Conservation (phyloP, 2,113 vertebrate species). For the Pseudorhombus dupliciocellatus region DNA sequence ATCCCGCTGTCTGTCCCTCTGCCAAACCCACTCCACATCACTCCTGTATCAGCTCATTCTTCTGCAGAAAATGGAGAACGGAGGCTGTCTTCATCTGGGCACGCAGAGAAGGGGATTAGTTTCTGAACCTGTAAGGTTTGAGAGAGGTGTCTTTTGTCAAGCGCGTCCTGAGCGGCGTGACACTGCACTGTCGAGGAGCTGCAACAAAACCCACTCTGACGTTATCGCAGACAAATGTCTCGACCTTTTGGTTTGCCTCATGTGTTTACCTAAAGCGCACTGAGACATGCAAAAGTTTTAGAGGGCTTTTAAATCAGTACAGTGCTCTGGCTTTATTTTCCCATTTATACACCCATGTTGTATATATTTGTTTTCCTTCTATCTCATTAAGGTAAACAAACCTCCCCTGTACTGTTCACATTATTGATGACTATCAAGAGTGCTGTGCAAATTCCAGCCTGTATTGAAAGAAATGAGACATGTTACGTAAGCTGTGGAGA, state of each 20-base stretch:
- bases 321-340: not conserved
- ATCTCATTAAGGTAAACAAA: not conserved
- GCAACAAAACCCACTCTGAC: not conserved
- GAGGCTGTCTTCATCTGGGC: conserved; percentile 16
- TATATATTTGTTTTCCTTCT: not conserved
- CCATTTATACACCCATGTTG: not conserved
- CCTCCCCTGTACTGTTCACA: not conserved
- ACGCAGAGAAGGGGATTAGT: conserved; percentile 28
- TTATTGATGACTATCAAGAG: conserved; percentile 15
- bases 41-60: conserved; percentile 10
- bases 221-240: conserved; percentile 10
- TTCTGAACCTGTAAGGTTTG: conserved; percentile 22
- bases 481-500: conserved; percentile 45
- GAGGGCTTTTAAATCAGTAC: not conserved
- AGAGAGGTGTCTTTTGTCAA: conserved; percentile 34
- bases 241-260: conserved; percentile 1
- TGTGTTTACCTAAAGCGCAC: conserved; percentile 11
- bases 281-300: too few relatives aligned
- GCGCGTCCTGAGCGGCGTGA: conserved; percentile 29
- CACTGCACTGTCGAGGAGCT: not conserved
- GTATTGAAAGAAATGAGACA: conserved; percentile 31
- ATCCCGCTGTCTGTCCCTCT: not conserved
- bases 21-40: conserved; percentile 10
- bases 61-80: not conserved
- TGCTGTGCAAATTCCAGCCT: conserved; percentile 13